phyloP scores from a whole-genome alignment of 2,797 vertebrate genomes.

The Lagodon rhomboides region DNA sequence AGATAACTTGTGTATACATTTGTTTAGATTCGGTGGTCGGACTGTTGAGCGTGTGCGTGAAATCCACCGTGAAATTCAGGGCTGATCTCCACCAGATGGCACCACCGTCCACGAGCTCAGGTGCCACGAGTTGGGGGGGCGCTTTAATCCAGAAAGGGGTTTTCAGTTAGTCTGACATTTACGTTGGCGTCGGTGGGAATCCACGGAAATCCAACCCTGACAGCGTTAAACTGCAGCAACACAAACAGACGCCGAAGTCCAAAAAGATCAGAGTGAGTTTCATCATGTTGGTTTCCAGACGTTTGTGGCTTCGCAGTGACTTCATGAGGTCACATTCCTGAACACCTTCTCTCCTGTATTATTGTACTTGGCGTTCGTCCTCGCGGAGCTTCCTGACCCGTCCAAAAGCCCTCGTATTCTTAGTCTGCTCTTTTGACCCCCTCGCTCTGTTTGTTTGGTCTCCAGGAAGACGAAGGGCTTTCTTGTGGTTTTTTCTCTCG shows the following conservation, averaged over 20 bases:
- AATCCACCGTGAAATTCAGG: conserved; percentile 28
- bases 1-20: conserved; percentile 7
- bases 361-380: conserved; percentile 65
- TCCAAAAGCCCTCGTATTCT: conserved; percentile 46
- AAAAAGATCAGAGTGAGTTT: conserved; percentile 12
- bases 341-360: conserved; percentile 62
- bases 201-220: conserved; percentile 5
- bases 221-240: conserved; percentile 4
- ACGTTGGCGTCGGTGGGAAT: not conserved
- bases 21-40: conserved; percentile 46
- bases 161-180: conserved; percentile 7
- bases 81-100: conserved; percentile 56
- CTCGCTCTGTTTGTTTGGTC: conserved; percentile 74
- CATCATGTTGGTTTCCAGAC: conserved; percentile 6
- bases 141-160: conserved; percentile 1
- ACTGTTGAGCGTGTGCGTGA: conserved; percentile 26
- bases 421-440: conserved; percentile 56
- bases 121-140: not conserved
- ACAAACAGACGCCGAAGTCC: conserved; percentile 31
- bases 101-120: conserved; percentile 22
- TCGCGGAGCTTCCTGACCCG: conserved; percentile 55
- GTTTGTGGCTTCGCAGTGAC: conserved; percentile 34
- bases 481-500: conserved; percentile 60
- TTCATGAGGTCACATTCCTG: conserved; percentile 60
- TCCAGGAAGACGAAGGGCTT: conserved; percentile 75